Base-by-base conservation (phyloP, 2,888 invertebrate species). In the Drosophila eohydei region DNA sequence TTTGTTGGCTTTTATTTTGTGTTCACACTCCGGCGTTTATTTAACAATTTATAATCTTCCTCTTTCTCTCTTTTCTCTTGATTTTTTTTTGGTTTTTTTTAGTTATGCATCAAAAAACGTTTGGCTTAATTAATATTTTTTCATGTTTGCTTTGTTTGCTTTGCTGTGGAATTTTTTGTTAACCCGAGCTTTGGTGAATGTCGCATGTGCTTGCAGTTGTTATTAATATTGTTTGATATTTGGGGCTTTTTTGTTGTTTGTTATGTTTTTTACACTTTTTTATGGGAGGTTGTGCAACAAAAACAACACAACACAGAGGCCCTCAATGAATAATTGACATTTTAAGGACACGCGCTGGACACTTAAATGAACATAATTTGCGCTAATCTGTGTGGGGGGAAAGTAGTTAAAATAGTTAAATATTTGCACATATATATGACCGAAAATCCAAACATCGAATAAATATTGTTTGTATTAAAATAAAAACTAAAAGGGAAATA, bases 171-270 rank as follows among this genome's bases (percentile, higher is more conserved):
- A 54, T 71, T 69, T 77, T 78, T 78, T 69, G 65, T 80, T 74
- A 78, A 82, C 69, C 77, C 76, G 73, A 82, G 52, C 61, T 85
- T 92, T 93, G 93, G 93, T 93, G 93, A 93, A 93, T 93, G 92
- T 92, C 92, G 91, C 92, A 90, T 91, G 89, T 92, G 92, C 90
- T 91, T 90, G 88, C 81, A 68, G 70, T 68, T 77, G 64, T 61
- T 62, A n/a, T 69, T 55, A 44, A 54, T 66, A 58, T 64, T 56
- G 41, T 54, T 65, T 48, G 38, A n/a, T 63, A 54, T 54, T 64
- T 66, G 46, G 68, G 85, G 71, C 34, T 78, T 81, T 76, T 65
- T 71, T 71, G 75, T 74, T 40, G 36, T 64, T 74, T 54, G 43
- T 51, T 67, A 65, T 70, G 52, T 2, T 36, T 52, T 36, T n/a